Evolutionary conservation across 2,797 vertebrate species (phyloP).

Genomic region (Stomatorhinus walkeri): DNA sequence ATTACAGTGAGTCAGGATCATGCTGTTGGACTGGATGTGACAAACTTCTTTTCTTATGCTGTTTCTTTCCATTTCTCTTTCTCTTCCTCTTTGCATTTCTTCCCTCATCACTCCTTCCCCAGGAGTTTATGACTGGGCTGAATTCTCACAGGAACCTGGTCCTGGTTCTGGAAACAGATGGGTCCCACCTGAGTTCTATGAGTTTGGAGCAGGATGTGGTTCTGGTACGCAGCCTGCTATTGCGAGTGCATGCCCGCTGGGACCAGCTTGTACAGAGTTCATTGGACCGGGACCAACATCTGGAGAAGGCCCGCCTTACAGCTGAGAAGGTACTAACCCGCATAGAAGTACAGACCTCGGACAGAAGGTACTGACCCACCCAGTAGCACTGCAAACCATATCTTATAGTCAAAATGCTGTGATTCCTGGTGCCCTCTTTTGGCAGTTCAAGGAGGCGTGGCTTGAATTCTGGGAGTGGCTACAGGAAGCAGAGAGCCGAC

Average conservation of each 20-base stretch:
- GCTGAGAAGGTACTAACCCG: constrained; percentile 79
- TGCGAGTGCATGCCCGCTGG: constrained; percentile 95
- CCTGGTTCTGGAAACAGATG: constrained; percentile 87
- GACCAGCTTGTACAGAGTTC: constrained; percentile 96
- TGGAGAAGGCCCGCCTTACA: constrained; percentile 88
- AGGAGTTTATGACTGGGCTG: constrained; percentile 97
- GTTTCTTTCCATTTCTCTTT: neutral
- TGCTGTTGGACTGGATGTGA: neutral
- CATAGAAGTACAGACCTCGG: constrained; percentile 22
- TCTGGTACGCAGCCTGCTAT: constrained; percentile 92
- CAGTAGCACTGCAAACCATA: neutral
- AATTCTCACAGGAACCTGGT: constrained; percentile 92
- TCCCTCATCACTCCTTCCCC: constrained; percentile 16
- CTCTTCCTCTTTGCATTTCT: neutral
- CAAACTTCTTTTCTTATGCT: neutral
- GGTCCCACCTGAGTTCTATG: constrained; percentile 91
- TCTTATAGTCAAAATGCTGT: neutral
- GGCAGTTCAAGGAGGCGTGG: constrained; percentile 94
- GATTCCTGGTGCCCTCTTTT: neutral
- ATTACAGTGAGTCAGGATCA: neutral
- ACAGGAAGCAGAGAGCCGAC: constrained; percentile 86
- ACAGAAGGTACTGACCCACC: constrained; percentile 65
- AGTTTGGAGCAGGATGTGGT: constrained; percentile 97
- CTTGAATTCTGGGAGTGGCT: constrained; percentile 94
- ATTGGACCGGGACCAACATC: constrained; percentile 81